phyloP scores from a whole-genome alignment of 2,113 vertebrate genomes.

The Anoplopoma fimbria region DNA sequence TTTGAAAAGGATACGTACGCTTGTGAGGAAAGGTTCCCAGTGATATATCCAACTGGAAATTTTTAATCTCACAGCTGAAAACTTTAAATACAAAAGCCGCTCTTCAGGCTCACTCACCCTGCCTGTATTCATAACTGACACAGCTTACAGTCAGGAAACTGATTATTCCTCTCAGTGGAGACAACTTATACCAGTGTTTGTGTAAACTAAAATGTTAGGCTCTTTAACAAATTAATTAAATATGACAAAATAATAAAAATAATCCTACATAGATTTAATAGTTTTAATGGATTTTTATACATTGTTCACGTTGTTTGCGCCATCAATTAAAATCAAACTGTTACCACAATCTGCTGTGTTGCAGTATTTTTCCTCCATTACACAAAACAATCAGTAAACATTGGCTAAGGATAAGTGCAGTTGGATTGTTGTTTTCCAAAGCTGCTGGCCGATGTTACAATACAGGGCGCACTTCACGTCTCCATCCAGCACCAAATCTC shows the following conservation, averaged over 20 bases:
- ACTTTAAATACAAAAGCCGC: constrained; percentile 80
- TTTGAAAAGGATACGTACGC: constrained; percentile 76
- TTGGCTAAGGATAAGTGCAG: constrained; percentile 60
- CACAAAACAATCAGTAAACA: constrained; percentile 64
- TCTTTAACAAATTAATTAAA: constrained; percentile 16
- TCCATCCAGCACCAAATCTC: constrained; percentile 82
- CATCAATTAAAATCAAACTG: constrained; percentile 27
- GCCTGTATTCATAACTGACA: constrained; percentile 62
- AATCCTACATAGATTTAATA: background rate
- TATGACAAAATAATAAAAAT: background rate
- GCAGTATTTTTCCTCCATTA: constrained; percentile 43
- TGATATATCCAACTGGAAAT: constrained; percentile 78
- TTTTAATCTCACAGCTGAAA: constrained; percentile 83
- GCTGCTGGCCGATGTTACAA: constrained; percentile 73
- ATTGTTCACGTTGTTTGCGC: background rate
- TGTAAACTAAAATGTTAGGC: constrained; percentile 35
- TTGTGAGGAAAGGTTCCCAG: constrained; percentile 70
- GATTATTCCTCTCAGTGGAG: constrained; percentile 51
- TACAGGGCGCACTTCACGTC: constrained; percentile 74
- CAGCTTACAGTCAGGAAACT: constrained; percentile 49
- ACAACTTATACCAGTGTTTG: constrained; percentile 37
- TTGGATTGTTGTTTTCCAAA: constrained; percentile 70
- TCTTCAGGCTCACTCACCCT: constrained; percentile 71
- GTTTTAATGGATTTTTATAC: background rate
- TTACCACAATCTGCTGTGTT: constrained; percentile 31